These are phyloP conservation scores for Lasaia peninsularis DNA, from an alignment of 1,140 invertebrate genomes.

Conservation along the genomic window DNA sequence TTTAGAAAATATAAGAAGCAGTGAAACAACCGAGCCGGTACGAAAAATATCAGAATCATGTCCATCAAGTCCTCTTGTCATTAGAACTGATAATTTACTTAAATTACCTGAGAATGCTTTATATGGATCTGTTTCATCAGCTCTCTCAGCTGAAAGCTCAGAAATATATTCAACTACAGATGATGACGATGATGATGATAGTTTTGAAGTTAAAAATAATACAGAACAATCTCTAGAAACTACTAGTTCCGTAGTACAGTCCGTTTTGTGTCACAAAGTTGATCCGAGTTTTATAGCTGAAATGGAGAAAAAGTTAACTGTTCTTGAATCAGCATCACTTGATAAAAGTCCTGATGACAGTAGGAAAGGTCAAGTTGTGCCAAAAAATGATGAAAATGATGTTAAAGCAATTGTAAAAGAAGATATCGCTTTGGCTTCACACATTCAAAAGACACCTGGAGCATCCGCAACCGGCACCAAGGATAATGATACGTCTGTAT, in stretches of 20 bases:
- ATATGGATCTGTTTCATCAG: slow-evolving; percentile 64
- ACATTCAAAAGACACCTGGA: not conserved
- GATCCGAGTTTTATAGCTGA: slow-evolving; percentile 54
- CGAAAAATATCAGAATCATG: slow-evolving; percentile 68
- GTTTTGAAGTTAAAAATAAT: slow-evolving; percentile 58
- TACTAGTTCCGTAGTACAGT: slow-evolving; percentile 77
- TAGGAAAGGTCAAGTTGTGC: slow-evolving; percentile 1
- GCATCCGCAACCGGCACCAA: not conserved
- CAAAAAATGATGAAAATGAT: slow-evolving; percentile 15
- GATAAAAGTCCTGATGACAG: slow-evolving; percentile 22
- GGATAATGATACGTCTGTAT: slow-evolving; percentile 47
- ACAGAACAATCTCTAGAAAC: slow-evolving; percentile 66
- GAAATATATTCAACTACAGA: slow-evolving; percentile 67
- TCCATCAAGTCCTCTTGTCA: slow-evolving; percentile 57
- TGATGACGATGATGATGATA: slow-evolving; percentile 71
- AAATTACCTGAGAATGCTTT: slow-evolving; percentile 56
- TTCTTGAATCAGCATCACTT: slow-evolving; percentile 35
- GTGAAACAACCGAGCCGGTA: slow-evolving; percentile 29
- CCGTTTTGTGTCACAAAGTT: slow-evolving; percentile 64
- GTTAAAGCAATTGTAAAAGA: slow-evolving; percentile 14
- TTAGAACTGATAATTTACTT: slow-evolving; percentile 58
- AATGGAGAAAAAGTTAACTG: slow-evolving; percentile 62
- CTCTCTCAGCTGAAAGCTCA: slow-evolving; percentile 66
- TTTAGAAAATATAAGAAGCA: slow-evolving; percentile 54
- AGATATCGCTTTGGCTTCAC: slow-evolving; percentile 2